Evolutionary conservation across 2,888 invertebrate genomes (phyloP).

Genomic region (Tipula confusa): DNA sequence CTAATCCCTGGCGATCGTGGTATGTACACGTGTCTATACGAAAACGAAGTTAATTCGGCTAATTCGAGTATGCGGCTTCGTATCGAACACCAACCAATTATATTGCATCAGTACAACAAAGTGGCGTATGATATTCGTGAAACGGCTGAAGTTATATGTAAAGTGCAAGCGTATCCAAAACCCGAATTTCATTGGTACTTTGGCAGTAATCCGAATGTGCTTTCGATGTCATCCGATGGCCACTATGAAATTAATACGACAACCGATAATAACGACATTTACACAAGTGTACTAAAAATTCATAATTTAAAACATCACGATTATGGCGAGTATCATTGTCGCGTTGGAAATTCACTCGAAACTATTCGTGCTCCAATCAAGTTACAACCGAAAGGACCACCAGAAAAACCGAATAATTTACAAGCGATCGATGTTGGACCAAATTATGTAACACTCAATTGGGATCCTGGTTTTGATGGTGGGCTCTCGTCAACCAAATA

Average conservation of each 20-base stretch:
- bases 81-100: conserved; percentile 87
- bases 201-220: conserved; percentile 66
- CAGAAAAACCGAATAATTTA: conserved; percentile 74
- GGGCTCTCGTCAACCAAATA: conserved; percentile 82
- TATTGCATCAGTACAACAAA: conserved; percentile 78
- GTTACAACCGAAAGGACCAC: conserved; percentile 81
- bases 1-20: conserved; percentile 80
- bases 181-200: conserved; percentile 92
- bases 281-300: conserved; percentile 71
- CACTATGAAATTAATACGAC: conserved; percentile 81
- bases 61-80: conserved; percentile 86
- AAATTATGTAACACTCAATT: conserved; percentile 72
- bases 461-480: conserved; percentile 90
- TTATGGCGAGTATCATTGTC: conserved; percentile 88
- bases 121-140: conserved; percentile 83
- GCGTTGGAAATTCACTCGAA: conserved; percentile 78
- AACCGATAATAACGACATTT: conserved; percentile 78
- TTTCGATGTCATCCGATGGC: conserved; percentile 75
- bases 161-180: conserved; percentile 86
- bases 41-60: conserved; percentile 82
- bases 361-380: conserved; percentile 69
- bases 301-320: conserved; percentile 73
- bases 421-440: conserved; percentile 70
- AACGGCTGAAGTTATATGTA: conserved; percentile 80
- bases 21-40: conserved; percentile 80